phyloP scores from a whole-genome alignment of 2,797 vertebrate species.

The Poecilia picta region DNA sequence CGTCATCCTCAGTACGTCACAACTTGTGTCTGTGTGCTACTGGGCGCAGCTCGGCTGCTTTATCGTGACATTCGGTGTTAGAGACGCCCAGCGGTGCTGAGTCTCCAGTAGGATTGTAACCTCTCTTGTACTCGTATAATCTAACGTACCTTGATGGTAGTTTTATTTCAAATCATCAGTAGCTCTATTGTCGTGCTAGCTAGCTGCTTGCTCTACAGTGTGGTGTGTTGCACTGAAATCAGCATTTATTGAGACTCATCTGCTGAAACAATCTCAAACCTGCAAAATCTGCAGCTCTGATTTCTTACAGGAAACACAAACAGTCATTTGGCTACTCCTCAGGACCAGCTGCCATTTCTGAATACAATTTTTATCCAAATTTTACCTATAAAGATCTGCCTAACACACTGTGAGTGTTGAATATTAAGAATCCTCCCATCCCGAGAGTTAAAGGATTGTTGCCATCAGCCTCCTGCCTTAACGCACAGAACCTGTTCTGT shows the following conservation, averaged over 20 bases:
- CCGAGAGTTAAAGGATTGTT: constrained; percentile 63
- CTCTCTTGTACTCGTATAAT: constrained; percentile 64
- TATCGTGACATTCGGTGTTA: constrained; percentile 54
- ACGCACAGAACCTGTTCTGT: constrained; percentile 54
- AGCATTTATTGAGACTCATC: constrained; percentile 20
- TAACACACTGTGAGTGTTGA: constrained; percentile 71
- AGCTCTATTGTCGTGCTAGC: constrained; percentile 71
- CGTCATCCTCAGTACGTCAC: constrained; percentile 62
- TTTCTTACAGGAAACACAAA: constrained; percentile 5
- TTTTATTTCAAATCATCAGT: constrained; percentile 69
- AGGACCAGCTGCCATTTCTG: constrained; percentile 57
- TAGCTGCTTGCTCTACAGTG: constrained; percentile 74
- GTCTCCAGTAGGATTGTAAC: constrained; percentile 67
- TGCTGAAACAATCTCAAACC: constrained; percentile 7
- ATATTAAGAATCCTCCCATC: constrained; percentile 35
- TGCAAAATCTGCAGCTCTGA: constrained; percentile 26
- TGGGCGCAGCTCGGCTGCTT: constrained; percentile 53
- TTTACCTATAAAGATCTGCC: constrained; percentile 44
- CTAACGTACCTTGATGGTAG: constrained; percentile 69
- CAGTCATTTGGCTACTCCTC: constrained; percentile 59
- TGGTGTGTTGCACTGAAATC: constrained; percentile 72
- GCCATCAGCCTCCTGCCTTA: constrained; percentile 76
- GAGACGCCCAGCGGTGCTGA: constrained; percentile 46
- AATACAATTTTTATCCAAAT: constrained; percentile 45
- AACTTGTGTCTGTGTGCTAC: constrained; percentile 82